Conservation (phyloP, 1,140 invertebrate genomes). For the Limonius californicus region DNA sequence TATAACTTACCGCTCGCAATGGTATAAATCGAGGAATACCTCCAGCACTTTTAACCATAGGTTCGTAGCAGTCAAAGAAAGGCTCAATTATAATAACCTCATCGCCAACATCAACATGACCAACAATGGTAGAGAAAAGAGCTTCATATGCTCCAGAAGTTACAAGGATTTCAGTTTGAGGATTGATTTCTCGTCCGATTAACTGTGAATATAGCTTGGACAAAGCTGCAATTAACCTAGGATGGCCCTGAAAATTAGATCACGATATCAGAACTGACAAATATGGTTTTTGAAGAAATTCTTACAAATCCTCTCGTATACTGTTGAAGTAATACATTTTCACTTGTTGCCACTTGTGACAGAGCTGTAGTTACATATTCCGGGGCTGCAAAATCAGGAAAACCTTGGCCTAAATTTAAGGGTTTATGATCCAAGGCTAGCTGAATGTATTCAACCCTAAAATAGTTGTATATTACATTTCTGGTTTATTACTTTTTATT, state of each 20-base stretch:
- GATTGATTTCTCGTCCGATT: conserved; percentile 61
- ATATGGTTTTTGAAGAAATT: no score
- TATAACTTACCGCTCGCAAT: conserved; percentile 61
- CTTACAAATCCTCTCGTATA: conserved; percentile 84
- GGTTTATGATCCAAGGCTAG: conserved; percentile 85
- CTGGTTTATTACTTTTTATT: no score
- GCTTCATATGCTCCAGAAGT: conserved; percentile 92
- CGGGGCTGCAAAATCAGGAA: conserved; percentile 90
- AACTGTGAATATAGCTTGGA: conserved; percentile 82
- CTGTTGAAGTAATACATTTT: conserved; percentile 82
- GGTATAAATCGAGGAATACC: conserved; percentile 86
- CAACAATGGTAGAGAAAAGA: conserved; percentile 75
- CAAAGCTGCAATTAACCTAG: conserved; percentile 80
- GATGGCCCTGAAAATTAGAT: conserved; percentile 79
- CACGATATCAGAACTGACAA: no score
- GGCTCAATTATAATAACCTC: conserved; percentile 98
- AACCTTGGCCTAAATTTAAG: conserved; percentile 95
- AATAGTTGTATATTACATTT: no score
- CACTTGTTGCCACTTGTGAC: conserved; percentile 59
- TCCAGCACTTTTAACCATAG: conserved; percentile 86
- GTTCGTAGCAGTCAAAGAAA: conserved; percentile 97
- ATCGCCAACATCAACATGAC: conserved; percentile 78
- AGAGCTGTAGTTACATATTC: conserved; percentile 78
- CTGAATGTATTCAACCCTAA: conserved; percentile 96
- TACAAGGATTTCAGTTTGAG: conserved; percentile 72